Conservation (phyloP, 2,888 invertebrate species). For the Diplolepis rosae region DNA sequence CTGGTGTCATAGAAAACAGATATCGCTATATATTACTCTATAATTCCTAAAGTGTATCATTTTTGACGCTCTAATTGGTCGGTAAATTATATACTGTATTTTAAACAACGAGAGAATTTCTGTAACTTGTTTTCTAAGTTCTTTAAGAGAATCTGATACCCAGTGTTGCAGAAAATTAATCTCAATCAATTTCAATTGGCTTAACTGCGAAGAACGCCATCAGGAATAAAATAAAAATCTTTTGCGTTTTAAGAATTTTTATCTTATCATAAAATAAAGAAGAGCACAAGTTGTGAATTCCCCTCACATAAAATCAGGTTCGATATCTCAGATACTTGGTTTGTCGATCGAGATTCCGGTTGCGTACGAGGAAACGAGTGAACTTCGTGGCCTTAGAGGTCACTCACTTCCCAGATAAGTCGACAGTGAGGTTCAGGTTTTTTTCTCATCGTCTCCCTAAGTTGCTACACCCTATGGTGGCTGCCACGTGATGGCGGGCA, state of each 20-base stretch:
- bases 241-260: neutral
- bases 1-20: neutral
- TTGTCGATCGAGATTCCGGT: slow-evolving; percentile 54
- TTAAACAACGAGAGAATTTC: neutral
- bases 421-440: slow-evolving; percentile 30
- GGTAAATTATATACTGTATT: neutral
- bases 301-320: slow-evolving; percentile 20
- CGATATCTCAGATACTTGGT: slow-evolving; percentile 21
- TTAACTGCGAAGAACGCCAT: neutral
- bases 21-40: neutral
- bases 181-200: slow-evolving; percentile 26
- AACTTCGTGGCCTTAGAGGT: slow-evolving; percentile 60
- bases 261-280: neutral
- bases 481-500: slow-evolving; percentile 41
- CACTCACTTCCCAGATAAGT: slow-evolving; percentile 63
- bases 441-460: slow-evolving; percentile 37
- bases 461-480: slow-evolving; percentile 42
- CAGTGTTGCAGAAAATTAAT: slow-evolving; percentile 21
- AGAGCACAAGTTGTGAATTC: slow-evolving; percentile 7
- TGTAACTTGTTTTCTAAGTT: neutral
- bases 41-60: neutral
- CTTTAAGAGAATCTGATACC: neutral
- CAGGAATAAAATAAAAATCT: neutral
- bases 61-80: neutral
- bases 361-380: slow-evolving; percentile 61